These are phyloP conservation scores for Leptobrachium ailaonicum DNA, from an alignment of 2,113 vertebrate species.

Conservation along the genomic window DNA sequence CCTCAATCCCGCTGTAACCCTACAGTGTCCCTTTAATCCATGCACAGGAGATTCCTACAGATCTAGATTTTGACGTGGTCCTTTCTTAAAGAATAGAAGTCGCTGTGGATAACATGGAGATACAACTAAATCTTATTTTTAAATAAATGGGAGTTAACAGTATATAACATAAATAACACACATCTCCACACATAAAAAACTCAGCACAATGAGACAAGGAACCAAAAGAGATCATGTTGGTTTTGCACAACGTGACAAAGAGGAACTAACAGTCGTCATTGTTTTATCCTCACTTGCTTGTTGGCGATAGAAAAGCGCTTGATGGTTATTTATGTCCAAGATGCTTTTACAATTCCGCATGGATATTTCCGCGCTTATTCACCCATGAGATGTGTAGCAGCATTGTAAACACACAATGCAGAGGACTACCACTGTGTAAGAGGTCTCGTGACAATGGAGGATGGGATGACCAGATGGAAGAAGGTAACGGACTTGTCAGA, in stretches of 20 bases:
- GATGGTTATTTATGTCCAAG: background rate
- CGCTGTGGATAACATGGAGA: no score
- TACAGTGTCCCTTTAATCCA: no score
- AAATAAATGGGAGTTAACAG: no score
- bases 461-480: no score
- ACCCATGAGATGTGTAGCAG: background rate
- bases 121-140: no score
- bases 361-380: background rate
- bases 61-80: no score
- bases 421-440: background rate
- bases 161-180: no score
- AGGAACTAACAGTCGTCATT: slow-evolving; percentile 1
- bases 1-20: no score
- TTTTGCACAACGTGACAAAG: slow-evolving; percentile 16
- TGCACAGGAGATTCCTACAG: no score
- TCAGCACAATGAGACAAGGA: background rate
- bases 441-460: no score
- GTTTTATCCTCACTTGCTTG: background rate
- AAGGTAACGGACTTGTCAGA: no score
- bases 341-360: background rate
- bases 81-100: no score
- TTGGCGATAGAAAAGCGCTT: background rate
- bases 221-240: background rate
- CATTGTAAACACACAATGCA: background rate
- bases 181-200: background rate